A percentile compares a stretch with the other conserved stretches of the same genome.
phyloP scores from a whole-genome alignment of 2,888 invertebrate genomes.

The Eurytoma californica region DNA sequence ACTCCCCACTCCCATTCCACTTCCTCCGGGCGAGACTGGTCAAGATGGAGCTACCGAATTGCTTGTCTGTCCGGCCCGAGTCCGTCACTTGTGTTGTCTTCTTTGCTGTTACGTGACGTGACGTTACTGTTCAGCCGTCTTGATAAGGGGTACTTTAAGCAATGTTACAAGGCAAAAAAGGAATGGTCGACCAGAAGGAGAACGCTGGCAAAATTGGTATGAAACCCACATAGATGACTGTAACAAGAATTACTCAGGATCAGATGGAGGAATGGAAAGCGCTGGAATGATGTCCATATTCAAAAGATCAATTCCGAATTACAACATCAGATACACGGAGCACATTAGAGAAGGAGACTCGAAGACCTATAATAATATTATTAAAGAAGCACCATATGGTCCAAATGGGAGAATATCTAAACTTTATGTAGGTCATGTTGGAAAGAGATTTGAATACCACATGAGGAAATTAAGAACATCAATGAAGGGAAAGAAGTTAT shows the following conservation, averaged over 20 bases:
- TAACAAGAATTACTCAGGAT: neutral
- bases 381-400: neutral
- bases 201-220: neutral
- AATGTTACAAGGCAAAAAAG: neutral
- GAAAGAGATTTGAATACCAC: neutral
- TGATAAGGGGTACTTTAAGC: no score
- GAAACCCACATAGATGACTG: neutral
- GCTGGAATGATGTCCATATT: neutral
- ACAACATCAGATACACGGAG: neutral
- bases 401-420: neutral
- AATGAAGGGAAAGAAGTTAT: neutral
- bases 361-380: neutral
- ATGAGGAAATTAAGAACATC: constrained; percentile 2
- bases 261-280: neutral
- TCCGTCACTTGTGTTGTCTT: no score
- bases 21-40: no score
- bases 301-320: neutral
- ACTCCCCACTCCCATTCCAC: no score
- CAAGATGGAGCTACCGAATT: no score
- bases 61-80: no score
- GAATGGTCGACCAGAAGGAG: neutral
- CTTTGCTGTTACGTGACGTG: no score
- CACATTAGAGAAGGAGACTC: neutral
- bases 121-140: no score
- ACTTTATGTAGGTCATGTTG: neutral